A percentile compares a stretch with the other conserved stretches of the same genome.
These are phyloP conservation scores for Andrena camellia DNA, from an alignment of 2,888 invertebrate genomes.

Conservation along the genomic window DNA sequence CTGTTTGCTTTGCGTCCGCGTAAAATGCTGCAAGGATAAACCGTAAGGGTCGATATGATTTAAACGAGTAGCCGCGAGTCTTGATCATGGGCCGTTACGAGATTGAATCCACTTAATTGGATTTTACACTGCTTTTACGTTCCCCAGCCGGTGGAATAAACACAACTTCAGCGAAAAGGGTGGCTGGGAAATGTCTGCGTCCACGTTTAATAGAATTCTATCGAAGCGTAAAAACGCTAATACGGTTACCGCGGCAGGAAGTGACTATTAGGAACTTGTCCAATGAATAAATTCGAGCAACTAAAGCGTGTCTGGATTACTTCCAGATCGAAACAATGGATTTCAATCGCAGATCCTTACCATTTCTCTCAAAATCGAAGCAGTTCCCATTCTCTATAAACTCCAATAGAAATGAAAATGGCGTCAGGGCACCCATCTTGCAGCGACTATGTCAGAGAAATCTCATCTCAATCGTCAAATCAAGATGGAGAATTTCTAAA, in stretches of 20 bases:
- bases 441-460: not conserved
- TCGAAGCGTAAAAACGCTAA: not conserved
- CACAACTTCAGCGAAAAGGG: not conserved
- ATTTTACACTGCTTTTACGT: constrained; percentile 43
- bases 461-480: not conserved
- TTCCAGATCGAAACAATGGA: not conserved
- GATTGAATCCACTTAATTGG: constrained; percentile 37
- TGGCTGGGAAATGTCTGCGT: constrained; percentile 5
- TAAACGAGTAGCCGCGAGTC: not conserved
- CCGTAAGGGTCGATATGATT: not conserved
- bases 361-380: no score
- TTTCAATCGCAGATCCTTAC: no score
- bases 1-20: not conserved
- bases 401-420: no score
- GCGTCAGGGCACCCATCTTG: no score
- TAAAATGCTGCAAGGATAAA: not conserved
- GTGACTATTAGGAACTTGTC: constrained; percentile 1
- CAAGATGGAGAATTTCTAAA: not conserved
- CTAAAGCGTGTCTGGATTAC: not conserved
- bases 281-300: not conserved
- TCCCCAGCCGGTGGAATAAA: constrained; percentile 12
- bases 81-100: constrained; percentile 7
- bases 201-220: constrained; percentile 16
- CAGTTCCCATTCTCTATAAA: no score
- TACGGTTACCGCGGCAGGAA: not conserved